Evolutionary conservation across 2,888 invertebrate genomes (phyloP).

Genomic region (Nephrotoma guestfalica): DNA sequence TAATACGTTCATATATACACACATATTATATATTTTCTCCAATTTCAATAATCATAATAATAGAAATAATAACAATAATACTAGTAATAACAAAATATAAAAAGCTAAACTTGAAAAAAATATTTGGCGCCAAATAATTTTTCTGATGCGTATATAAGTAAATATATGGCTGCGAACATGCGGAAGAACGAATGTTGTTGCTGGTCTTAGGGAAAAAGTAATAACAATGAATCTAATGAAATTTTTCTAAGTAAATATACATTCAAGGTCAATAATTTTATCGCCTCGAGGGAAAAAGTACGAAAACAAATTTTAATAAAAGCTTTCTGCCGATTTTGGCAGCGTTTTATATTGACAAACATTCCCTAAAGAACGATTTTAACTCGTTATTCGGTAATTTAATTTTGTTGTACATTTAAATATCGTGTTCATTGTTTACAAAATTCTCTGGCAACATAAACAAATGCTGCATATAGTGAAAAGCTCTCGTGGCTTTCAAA

Average conservation of each 20-base stretch:
- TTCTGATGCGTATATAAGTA: background rate
- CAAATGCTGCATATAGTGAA: background rate
- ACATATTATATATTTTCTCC: background rate
- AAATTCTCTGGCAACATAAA: background rate
- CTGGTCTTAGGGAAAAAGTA: background rate
- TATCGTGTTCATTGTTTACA: background rate
- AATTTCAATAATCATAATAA: background rate
- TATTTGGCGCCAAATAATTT: background rate
- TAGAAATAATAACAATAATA: background rate
- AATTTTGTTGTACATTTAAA: background rate
- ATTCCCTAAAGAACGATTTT: background rate
- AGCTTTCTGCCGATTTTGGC: background rate
- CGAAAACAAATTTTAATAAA: background rate
- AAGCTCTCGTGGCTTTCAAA: background rate
- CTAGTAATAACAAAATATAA: background rate
- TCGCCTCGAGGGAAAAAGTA: background rate
- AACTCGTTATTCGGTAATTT: background rate
- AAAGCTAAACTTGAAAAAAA: background rate
- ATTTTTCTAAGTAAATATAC: background rate
- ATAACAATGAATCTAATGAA: background rate
- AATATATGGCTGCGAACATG: background rate
- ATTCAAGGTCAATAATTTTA: background rate
- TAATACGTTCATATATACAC: background rate
- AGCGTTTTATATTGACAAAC: background rate
- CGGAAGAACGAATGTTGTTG: background rate